Percentiles rank a stretch among this genome's conserved stretches.
Evolutionary conservation across 2,888 invertebrate genomes (phyloP).

Genomic region (Seira sanloemensis): DNA sequence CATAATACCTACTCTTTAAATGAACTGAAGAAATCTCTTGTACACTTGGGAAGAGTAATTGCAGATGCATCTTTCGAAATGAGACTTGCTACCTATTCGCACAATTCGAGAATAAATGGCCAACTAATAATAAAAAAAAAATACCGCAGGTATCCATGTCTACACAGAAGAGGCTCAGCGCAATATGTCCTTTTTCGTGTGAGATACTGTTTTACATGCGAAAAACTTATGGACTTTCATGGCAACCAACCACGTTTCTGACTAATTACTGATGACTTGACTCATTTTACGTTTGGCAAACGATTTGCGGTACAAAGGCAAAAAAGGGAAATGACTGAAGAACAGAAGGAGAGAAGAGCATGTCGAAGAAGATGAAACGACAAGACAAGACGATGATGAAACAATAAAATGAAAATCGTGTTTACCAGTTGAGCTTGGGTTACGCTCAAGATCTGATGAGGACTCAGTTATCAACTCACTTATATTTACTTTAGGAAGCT

Average conservation of each 20-base stretch:
- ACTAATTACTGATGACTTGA: background rate
- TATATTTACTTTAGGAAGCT: background rate
- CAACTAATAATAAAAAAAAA: background rate
- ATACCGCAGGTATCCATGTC: background rate
- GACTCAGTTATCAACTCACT: no score
- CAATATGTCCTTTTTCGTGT: no score
- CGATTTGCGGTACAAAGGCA: background rate
- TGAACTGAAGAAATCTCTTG: background rate
- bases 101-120: background rate
- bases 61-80: conserved; percentile 10
- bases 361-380: conserved; percentile 11
- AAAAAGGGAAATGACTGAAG: background rate
- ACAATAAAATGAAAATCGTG: background rate
- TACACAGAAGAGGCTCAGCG: background rate
- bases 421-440: background rate
- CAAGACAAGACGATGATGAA: conserved; percentile 13
- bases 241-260: background rate
- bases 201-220: background rate
- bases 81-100: background rate
- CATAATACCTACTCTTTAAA: background rate
- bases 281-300: background rate
- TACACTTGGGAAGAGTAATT: background rate
- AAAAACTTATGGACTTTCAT: conserved; percentile 4
- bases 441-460: background rate
- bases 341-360: background rate